Evolutionary conservation across 2,888 invertebrate species (phyloP), one percentile per base, ranked within the genome.

Genomic region (Galerucella nymphaeae): DNA sequence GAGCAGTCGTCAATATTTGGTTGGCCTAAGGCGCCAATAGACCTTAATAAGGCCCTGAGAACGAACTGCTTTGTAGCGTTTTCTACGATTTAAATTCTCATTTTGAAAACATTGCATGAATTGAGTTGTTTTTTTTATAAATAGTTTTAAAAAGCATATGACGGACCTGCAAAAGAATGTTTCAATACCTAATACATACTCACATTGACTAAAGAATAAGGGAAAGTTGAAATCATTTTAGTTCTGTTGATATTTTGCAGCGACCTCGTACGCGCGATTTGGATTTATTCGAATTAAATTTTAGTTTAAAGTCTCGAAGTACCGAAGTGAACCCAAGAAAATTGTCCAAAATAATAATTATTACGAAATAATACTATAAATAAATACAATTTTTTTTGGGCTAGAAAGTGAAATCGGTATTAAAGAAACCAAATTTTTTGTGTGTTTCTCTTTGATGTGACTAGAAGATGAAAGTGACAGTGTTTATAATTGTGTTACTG

Each of bases 391-490:
- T 64, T 38, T 53, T 53, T 53, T 53, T 18, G 10, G 10, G 38
- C 57, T 50, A 41, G 74, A 72, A 74, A 74, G 74, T 74, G 74
- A 74, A 74, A 74, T 74, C 66, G 41, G 48, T 45, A 42, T 18
- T 30, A 41, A 23, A n/a, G 23, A 65, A 53, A 38, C 42, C 53
- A 61, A n/a, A 58, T 30, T 6, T 53, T 16, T 53, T 58, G 11
- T 30, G n/a, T 20, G 55, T 55, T 23, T 20, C 58, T 18, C 18
- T 45, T 62, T 38, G 50, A 61, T 9, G 30, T 30, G 42, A 38
- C 63, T 48, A 57, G 41, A 53, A 68, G 75, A 77, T 77, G 77
- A 77, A 75, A 75, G 77, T 77, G 74, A 70, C 65, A 59, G 77
- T 75, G 77, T 53, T 72, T 62, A 53, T 74, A 45, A 59, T 58